Base-by-base conservation (phyloP, 2,113 vertebrate genomes). In the Phyllostomus hastatus region DNA sequence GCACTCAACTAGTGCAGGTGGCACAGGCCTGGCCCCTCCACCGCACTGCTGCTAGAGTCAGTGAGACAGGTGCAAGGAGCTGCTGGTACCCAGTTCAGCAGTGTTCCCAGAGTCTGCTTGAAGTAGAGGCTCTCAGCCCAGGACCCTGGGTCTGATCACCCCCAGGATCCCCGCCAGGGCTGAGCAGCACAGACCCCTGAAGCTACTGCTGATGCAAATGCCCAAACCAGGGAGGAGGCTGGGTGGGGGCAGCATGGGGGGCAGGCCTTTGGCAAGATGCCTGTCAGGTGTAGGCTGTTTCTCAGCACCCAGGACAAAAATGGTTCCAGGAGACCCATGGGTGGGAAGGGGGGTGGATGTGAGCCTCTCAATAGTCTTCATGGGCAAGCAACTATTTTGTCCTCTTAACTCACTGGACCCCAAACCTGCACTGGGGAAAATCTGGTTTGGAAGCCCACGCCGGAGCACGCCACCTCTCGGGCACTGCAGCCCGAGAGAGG, bases 221-320 rank as follows among this genome's bases (percentile, higher is more conserved):
- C 3, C 61, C 70, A 8, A 5, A 38, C 64, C 31, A 1, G 0
- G 43, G 31, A 17, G 38, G 50, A 57, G n/a, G 15, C 31, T 10
- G n/a, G 11, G 57, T 26, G 35, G 54, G 10, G 15, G 16, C 1
- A 0, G 33, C 2, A 2, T 1, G 11, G 33, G n/a, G 61, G n/a
- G 5, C 2, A 0, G 14, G 19, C 3, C n/a, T 92, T 24, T 24
- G 38, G 7, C 19, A 24, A 52, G 76, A 41, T 38, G 33, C 31
- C 52, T 38, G 35, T 75, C 31, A 33, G 54, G 17, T 61, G 0
- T 16, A 31, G 26, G 8, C 57, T 61, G 1, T 41, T 72, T 35
- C 46, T 90, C 22, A 89, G 86, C 48, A 64, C 67, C n/a, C 11
- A 61, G 41, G 61, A 70, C n/a, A 38, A 28, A 70, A 85, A 24